A percentile compares a stretch with the other conserved stretches of the same genome.
These are phyloP conservation scores for honey bee (Apis mellifera) DNA, from an alignment of 1,140 invertebrate genomes.

Conservation along the genomic window DNA sequence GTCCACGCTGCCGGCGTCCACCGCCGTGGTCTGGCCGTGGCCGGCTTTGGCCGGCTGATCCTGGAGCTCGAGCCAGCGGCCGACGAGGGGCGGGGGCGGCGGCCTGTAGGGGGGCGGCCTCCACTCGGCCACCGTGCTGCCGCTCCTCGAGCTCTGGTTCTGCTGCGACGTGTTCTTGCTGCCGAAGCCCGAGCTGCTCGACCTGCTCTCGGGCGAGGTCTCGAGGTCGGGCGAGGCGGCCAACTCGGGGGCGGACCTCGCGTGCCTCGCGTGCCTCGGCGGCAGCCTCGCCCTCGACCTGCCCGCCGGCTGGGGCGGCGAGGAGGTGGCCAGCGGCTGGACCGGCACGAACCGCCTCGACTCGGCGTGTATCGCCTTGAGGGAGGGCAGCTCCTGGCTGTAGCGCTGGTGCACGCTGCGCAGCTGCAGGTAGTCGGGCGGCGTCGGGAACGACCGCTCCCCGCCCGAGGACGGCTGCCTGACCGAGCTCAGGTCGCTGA, in stretches of 20 bases:
- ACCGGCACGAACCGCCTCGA: slow-evolving; percentile 83
- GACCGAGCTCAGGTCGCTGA: slow-evolving; percentile 93
- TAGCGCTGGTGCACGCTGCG: slow-evolving; percentile 86
- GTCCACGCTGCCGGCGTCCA: slow-evolving; percentile 94
- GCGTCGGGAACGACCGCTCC: slow-evolving; percentile 89
- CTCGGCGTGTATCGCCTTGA: slow-evolving; percentile 89
- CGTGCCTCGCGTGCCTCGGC: slow-evolving; percentile 85
- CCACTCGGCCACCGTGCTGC: slow-evolving; percentile 89
- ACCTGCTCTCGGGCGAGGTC: slow-evolving; percentile 92
- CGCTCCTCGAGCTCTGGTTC: slow-evolving; percentile 87
- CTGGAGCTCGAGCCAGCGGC: slow-evolving; percentile 84
- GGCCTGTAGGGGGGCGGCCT: slow-evolving; percentile 88
- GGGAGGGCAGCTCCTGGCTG: slow-evolving; percentile 87
- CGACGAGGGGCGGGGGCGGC: slow-evolving; percentile 84
- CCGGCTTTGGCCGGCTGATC: slow-evolving; percentile 67
- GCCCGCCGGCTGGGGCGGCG: slow-evolving; percentile 77
- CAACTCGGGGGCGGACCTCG: slow-evolving; percentile 85
- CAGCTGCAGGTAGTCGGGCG: slow-evolving; percentile 84
- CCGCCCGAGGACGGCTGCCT: slow-evolving; percentile 86
- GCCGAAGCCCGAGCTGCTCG: slow-evolving; percentile 93
- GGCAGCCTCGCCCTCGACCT: slow-evolving; percentile 82
- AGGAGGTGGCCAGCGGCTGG: slow-evolving; percentile 82
- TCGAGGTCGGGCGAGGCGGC: slow-evolving; percentile 84
- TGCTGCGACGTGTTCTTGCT: slow-evolving; percentile 94
- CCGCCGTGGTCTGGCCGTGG: slow-evolving; percentile 74